Evolutionary conservation across 2,888 invertebrate genomes (phyloP), one percentile per base, ranked within the genome.

Genomic region (Malacosoma neustria): DNA sequence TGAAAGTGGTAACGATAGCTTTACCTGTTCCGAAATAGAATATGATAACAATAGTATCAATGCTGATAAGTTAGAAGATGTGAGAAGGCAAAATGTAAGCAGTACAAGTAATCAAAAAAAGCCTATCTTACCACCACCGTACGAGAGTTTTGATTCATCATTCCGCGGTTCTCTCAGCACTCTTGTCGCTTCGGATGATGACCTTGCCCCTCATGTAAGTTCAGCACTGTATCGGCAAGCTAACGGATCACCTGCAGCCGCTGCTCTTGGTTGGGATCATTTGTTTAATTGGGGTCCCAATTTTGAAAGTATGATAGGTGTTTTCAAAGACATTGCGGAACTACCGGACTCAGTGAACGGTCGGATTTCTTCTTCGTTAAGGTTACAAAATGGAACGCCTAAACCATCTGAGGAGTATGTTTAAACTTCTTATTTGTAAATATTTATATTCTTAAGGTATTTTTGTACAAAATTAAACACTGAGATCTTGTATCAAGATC

Each of bases 1-100:
- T 56, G 97, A 97, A 69, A 97, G 97, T 74, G 93, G 92, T 47
- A 97, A 98, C 76, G 98, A 98, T 68, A 97, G 97, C 54, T 98
- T 98, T 82, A 98, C 98, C 7, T 98, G 98, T 81, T 98, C 98
- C 0, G 98, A 98, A 85, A 97, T 97, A 65, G 98, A 98, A 73
- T 97, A 97, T 69, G 97, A 97, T 61, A 96, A 96, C 65, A 93
- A 94, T 59, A 94, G 94, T 57, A 84, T 94, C 45, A 92, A 90
- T 37, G 94, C 93, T 11, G 94, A 94, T 61, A 94, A 94, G 62
- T 86, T 89, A 40, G 90, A 90, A 51, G 89, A 89, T 51, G 88
- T 89, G 30, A 81, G 89, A 41, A 87, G 89, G 53, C 77, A 67
- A 46, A 89, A 88, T 52, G 84, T 88, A 11, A 87, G 73, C 43